Evolutionary conservation across 2,113 vertebrate genomes (phyloP), one percentile per base, ranked within the genome.

Genomic region (Dolichotis patagonum): DNA sequence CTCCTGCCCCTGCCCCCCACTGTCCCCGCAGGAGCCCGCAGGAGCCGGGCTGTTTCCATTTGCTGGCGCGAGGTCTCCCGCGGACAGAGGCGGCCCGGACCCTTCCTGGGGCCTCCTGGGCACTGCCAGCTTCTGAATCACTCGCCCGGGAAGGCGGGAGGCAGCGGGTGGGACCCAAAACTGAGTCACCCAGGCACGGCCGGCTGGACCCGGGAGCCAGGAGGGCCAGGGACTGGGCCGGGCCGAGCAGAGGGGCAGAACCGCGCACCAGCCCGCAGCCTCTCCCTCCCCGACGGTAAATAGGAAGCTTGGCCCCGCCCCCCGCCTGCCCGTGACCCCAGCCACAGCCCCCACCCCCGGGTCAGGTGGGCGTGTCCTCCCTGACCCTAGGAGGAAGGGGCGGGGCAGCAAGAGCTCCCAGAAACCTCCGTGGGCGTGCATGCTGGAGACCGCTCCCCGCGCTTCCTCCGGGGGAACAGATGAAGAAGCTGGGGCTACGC

Each of bases 171-270:
- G 77, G 6, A 16, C 88, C 85, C 83, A 60, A 43, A n/a, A 86
- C 82, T 94, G 97, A 97, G 85, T 96, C 93, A 96, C 3, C 3
- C 32, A 17, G n/a, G 86, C 58, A 14, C 22, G 65, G 56, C 94
- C 63, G 14, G 35, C 41, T 8, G 69, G 41, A 14, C 52, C 12
- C 43, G 46, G 62, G 24, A 20, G 46, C 80, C 24, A 17, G 52
- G 28, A 22, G 52, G 24, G 38, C 38, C 63, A 30, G 9, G 13
- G 60, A 41, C 3, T 2, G 63, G 69, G 38, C 67, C 26, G 5
- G 8, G 13, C 10, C 12, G 10, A 26, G 43, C 7, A 17, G 54
- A 35, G 14, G 65, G 58, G 26, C 63, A 43, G 54, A 69, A 52
- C 84, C 22, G 1, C 75, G 30, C 56, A 14, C 19, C 52, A 2